Base-by-base conservation (phyloP, 2,888 invertebrate genomes). In the Nysson spinosus region DNA sequence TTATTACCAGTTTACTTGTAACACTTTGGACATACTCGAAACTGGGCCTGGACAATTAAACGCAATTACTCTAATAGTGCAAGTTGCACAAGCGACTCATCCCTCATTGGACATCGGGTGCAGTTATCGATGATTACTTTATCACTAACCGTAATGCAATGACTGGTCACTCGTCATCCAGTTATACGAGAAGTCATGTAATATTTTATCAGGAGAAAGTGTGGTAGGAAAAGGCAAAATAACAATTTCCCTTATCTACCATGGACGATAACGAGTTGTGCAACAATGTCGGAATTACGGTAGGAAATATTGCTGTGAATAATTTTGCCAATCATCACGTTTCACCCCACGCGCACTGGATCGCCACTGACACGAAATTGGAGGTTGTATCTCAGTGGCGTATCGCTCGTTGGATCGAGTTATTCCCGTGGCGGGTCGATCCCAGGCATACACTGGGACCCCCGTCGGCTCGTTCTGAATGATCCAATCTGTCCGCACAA, bases 401-500 rank as follows among this genome's bases (percentile, higher is more conserved):
- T 65, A 67, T 73, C 58, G 40, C 61, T 55, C 54, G 47, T 68
- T 51, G 69, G 50, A 77, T 77, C 72, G 74, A 71, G 71, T 72
- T 73, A 73, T 77, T 72, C 55, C 61, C 56, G 57, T 37, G 52
- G 57, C 60, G 63, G 68, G 47, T 73, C 61, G 72, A 70, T 70
- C 51, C 60, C 50, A 44, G 52, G 20, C 55, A 9, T 26, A 17
- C 17, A 24, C 28, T 4, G 61, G 63, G 55, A 57, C 66, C 74
- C 77, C 77, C 67, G 58, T 63, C 67, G 73, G 64, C 58, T 43
- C 69, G 66, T 69, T 69, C 72, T 78, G 77, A 79, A 81, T 82
- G 78, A 83, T 82, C 78, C 78, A 82, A 82, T 83, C 81, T 80
- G 76, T 57, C 64, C 75, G 67, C 71, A 78, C 76, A 78, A 78